Evolutionary conservation across 1,140 invertebrate genomes (phyloP).

Genomic region (Drosophila parvula): DNA sequence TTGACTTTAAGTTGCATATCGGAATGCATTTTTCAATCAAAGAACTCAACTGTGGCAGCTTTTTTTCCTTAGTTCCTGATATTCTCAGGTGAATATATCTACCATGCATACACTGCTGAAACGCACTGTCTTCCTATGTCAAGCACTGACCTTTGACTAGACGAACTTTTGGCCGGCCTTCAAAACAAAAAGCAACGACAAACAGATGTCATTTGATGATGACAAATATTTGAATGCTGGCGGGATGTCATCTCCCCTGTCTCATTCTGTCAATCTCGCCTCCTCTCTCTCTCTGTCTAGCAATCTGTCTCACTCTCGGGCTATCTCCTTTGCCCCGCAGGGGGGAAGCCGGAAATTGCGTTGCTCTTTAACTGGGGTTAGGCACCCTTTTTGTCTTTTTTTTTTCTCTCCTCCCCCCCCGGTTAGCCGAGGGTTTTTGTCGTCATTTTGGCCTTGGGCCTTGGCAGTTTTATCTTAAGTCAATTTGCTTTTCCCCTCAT

Average conservation of each 20-base stretch:
- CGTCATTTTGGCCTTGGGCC: slow-evolving; percentile 38
- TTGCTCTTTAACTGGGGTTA: slow-evolving; percentile 59
- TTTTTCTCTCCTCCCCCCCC: neutral
- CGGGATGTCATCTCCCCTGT: slow-evolving; percentile 24
- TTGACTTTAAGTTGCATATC: neutral
- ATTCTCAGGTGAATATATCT: neutral
- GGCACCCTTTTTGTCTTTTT: slow-evolving; percentile 62
- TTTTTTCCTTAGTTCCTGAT: neutral
- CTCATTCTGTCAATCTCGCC: too few relatives aligned
- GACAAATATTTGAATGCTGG: slow-evolving; percentile 71
- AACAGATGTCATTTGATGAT: slow-evolving; percentile 63
- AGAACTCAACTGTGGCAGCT: neutral
- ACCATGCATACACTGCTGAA: neutral
- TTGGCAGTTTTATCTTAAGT: slow-evolving; percentile 72
- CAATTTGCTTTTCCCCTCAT: slow-evolving; percentile 64
- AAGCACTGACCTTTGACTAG: slow-evolving; percentile 49
- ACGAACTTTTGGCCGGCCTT: slow-evolving; percentile 58
- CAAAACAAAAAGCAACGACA: slow-evolving; percentile 36
- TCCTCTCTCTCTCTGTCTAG: slow-evolving; percentile 11
- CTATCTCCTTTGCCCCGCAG: slow-evolving; percentile 8
- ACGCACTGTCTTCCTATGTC: slow-evolving; percentile 24
- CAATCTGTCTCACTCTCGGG: slow-evolving; percentile 37
- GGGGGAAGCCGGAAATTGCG: slow-evolving; percentile 68
- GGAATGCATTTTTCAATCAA: neutral
- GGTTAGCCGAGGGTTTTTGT: slow-evolving; percentile 23